Percentiles rank a stretch among this genome's conserved stretches.
phyloP scores from a whole-genome alignment of 2,797 vertebrate genomes.

The Xiphorhynchus erythropygius region DNA sequence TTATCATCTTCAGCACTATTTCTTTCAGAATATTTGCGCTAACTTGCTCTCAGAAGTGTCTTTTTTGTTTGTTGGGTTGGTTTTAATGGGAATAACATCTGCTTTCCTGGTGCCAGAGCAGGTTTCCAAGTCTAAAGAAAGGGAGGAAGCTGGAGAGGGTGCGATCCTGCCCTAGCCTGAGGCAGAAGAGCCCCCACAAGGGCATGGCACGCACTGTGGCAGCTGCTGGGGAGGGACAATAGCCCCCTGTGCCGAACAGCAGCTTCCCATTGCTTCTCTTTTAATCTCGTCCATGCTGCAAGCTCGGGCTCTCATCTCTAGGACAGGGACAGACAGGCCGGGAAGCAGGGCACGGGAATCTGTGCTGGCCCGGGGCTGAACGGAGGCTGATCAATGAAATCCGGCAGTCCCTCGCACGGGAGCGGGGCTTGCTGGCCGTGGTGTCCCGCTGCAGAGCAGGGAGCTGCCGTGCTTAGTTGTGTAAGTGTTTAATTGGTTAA shows the following conservation, averaged over 20 bases:
- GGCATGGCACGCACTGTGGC: accelerated
- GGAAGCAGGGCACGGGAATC: not conserved
- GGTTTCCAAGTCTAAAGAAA: not conserved
- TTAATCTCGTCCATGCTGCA: not conserved
- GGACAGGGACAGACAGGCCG: not conserved
- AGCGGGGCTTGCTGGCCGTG: accelerated
- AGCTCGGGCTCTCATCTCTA: not conserved
- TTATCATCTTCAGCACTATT: accelerated
- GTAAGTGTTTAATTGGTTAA: not conserved
- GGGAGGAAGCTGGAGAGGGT: not conserved
- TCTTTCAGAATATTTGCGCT: not conserved
- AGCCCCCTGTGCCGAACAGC: not conserved
- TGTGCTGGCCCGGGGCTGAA: accelerated
- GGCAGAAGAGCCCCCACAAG: no score
- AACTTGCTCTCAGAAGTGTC: not conserved
- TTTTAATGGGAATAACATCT: not conserved
- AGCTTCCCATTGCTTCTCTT: not conserved
- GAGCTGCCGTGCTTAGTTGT: not conserved
- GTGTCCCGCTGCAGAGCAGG: accelerated
- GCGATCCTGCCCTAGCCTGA: not conserved
- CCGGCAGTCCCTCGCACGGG: accelerated
- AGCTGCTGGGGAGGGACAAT: not conserved
- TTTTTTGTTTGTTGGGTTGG: accelerated
- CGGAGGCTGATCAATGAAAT: accelerated
- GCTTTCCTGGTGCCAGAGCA: not conserved